Evolutionary conservation across 2,797 vertebrate species (phyloP).

Genomic region (Acipenser transmontanus): DNA sequence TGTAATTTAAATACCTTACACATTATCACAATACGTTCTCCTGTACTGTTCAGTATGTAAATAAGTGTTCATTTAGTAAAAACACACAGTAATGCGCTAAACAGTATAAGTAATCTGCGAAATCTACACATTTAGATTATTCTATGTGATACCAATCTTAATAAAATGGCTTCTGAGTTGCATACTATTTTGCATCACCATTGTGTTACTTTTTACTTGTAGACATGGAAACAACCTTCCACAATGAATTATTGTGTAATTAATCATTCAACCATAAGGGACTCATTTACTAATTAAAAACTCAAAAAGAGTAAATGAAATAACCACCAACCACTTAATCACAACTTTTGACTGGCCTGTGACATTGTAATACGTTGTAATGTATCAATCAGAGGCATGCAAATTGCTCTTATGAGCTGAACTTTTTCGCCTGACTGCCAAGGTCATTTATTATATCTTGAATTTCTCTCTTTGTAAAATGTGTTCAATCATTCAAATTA

Average conservation of each 20-base stretch:
- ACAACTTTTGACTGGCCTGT: constrained; percentile 59
- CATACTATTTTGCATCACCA: constrained; percentile 30
- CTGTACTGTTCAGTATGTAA: constrained; percentile 8
- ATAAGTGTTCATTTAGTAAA: constrained; percentile 3
- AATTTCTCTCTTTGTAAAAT: constrained; percentile 37
- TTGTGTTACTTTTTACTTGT: constrained; percentile 11
- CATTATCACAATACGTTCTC: constrained; percentile 1
- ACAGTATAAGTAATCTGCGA: constrained; percentile 28
- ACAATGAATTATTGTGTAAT: constrained; percentile 67
- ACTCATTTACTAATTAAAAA: constrained; percentile 96
- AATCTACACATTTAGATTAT: constrained; percentile 49
- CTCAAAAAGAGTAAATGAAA: constrained; percentile 77
- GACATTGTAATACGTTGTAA: constrained; percentile 52
- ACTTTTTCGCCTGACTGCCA: constrained; percentile 38
- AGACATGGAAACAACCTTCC: constrained; percentile 19
- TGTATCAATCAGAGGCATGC: constrained; percentile 48
- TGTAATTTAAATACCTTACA: background rate
- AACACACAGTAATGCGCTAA: constrained; percentile 9
- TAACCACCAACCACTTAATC: constrained; percentile 75
- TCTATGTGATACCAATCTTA: constrained; percentile 22
- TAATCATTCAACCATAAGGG: constrained; percentile 78
- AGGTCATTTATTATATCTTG: constrained; percentile 42
- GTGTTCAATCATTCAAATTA: constrained; percentile 47
- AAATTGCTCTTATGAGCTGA: constrained; percentile 45
- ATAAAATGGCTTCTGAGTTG: constrained; percentile 51